These are phyloP conservation scores for Lithodes maja DNA, from an alignment of 2,888 invertebrate genomes.

Conservation along the genomic window DNA sequence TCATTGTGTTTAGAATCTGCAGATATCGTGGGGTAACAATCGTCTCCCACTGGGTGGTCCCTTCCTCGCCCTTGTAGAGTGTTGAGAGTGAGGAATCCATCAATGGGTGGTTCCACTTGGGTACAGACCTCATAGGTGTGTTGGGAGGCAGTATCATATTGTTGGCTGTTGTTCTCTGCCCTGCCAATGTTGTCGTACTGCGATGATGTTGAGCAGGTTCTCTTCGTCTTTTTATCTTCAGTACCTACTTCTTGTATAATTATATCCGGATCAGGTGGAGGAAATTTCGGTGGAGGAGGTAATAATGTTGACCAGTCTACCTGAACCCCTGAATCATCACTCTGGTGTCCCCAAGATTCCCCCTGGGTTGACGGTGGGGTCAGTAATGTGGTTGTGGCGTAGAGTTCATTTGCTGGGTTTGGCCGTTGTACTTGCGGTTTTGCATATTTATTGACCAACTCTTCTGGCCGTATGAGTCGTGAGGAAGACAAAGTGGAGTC, in stretches of 20 bases:
- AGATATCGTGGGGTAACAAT: neutral
- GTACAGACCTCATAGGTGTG: slow-evolving; percentile 55
- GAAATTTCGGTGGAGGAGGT: slow-evolving; percentile 51
- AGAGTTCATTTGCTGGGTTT: slow-evolving; percentile 38
- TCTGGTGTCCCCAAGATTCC: slow-evolving; percentile 37
- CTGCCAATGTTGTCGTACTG: slow-evolving; percentile 44
- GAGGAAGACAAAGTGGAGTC: slow-evolving; percentile 57
- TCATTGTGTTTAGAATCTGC: too few species aligned
- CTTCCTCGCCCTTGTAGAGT: slow-evolving; percentile 40
- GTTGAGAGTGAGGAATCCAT: slow-evolving; percentile 52
- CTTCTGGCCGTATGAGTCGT: slow-evolving; percentile 57
- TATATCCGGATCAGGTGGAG: slow-evolving; percentile 30
- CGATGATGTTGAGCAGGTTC: neutral
- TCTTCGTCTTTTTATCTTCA: too few species aligned
- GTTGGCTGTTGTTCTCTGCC: slow-evolving; percentile 15
- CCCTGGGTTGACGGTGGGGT: slow-evolving; percentile 33
- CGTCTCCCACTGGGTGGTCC: slow-evolving; percentile 10
- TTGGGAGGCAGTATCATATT: slow-evolving; percentile 42
- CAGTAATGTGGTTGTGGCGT: slow-evolving; percentile 53
- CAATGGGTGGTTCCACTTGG: neutral
- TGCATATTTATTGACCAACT: slow-evolving; percentile 67
- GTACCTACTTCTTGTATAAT: neutral
- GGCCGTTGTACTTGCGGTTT: slow-evolving; percentile 51
- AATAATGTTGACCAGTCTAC: slow-evolving; percentile 54
- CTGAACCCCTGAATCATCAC: slow-evolving; percentile 52